These are phyloP conservation scores for Coregonus clupeaformis DNA, from an alignment of 2,113 vertebrate species.

Conservation along the genomic window DNA sequence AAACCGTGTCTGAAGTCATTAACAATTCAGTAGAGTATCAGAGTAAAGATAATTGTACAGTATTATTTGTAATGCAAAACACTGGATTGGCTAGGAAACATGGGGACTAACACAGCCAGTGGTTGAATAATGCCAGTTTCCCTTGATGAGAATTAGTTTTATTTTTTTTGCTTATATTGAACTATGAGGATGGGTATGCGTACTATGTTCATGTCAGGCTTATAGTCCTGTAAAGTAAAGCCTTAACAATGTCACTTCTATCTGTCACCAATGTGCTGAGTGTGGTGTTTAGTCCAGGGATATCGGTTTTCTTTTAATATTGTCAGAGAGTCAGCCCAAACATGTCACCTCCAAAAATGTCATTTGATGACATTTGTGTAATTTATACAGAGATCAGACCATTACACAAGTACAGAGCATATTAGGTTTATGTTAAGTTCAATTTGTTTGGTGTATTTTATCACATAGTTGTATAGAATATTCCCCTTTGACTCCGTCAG, in stretches of 20 bases:
- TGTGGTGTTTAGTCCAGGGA: neutral
- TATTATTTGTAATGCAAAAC: neutral
- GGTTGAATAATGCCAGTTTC: neutral
- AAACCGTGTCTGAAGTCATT: constrained; percentile 29
- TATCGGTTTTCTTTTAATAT: neutral
- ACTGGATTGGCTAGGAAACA: neutral
- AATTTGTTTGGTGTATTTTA: neutral
- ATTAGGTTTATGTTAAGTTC: neutral
- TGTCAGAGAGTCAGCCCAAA: neutral
- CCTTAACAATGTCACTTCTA: neutral
- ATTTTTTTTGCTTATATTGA: too few relatives aligned
- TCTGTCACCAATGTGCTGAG: neutral
- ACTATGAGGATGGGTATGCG: too few relatives aligned
- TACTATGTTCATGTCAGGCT: too few relatives aligned
- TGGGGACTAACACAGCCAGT: neutral
- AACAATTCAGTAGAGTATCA: constrained; percentile 46
- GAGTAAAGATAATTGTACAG: neutral
- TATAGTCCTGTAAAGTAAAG: neutral
- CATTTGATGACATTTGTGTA: too few relatives aligned
- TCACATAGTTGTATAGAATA: neutral
- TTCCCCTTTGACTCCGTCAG: neutral
- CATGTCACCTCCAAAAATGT: too few relatives aligned
- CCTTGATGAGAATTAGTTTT: neutral
- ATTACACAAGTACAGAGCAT: too few relatives aligned
- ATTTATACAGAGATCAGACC: neutral